phyloP scores from a whole-genome alignment of 2,797 vertebrate genomes.

The Pagetopsis macropterus region DNA sequence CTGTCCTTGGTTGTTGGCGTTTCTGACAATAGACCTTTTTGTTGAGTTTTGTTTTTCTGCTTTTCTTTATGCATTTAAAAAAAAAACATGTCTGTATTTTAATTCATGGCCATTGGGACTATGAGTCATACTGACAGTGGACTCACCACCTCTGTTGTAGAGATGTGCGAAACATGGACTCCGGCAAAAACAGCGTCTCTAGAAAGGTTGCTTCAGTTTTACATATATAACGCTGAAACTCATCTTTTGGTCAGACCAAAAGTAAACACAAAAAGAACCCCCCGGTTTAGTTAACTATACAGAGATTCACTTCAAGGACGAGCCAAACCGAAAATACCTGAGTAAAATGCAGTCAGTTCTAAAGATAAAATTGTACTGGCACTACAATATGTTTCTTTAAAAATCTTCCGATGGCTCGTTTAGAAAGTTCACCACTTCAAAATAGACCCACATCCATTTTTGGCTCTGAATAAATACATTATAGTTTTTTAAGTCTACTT shows the following conservation, averaged over 20 bases:
- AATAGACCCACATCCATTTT: conserved; percentile 1
- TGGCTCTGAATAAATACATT: neutral
- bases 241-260: neutral
- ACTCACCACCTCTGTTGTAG: neutral
- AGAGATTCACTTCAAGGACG: neutral
- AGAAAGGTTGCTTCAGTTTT: neutral
- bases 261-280: neutral
- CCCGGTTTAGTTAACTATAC: neutral
- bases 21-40: conserved; percentile 23
- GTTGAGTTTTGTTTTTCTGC: neutral
- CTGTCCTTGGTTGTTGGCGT: conserved; percentile 28
- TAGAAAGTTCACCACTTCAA: neutral
- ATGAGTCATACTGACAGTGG: conserved; percentile 3
- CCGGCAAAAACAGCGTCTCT: neutral
- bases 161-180: neutral
- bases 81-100: neutral
- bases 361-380: neutral
- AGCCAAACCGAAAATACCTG: neutral
- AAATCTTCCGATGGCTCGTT: neutral
- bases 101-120: neutral
- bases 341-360: neutral
- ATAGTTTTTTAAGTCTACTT: neutral
- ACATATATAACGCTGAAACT: neutral
- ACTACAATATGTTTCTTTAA: neutral
- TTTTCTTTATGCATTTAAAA: conserved; percentile 3